Percentiles rank a stretch among this genome's conserved stretches.
phyloP scores from a whole-genome alignment of 2,888 invertebrate species.

The Mythimna lalbum region DNA sequence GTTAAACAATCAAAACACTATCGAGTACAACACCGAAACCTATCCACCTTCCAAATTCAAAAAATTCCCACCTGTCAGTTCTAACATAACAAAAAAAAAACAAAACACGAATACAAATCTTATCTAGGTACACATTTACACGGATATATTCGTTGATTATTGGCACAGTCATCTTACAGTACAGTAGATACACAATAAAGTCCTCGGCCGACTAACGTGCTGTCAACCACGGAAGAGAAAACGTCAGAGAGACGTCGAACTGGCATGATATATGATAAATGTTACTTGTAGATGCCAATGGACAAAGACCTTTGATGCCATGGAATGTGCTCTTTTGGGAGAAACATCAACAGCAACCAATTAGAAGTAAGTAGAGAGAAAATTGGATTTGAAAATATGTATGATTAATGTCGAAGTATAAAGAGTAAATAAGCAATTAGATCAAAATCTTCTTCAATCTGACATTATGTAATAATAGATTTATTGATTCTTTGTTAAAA shows the following conservation, averaged over 20 bases:
- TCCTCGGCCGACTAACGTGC: conserved; percentile 79
- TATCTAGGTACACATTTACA: conserved; percentile 51
- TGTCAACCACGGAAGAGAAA: conserved; percentile 87
- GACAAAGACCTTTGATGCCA: conserved; percentile 56
- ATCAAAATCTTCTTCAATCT: neutral
- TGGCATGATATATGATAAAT: conserved; percentile 87
- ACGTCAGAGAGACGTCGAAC: conserved; percentile 85
- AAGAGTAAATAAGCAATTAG: neutral
- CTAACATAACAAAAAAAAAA: conserved; percentile 18
- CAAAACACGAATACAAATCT: conserved; percentile 12
- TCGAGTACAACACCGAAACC: neutral
- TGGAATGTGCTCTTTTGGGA: conserved; percentile 66
- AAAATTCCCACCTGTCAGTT: conserved; percentile 28
- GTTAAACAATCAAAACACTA: conserved; percentile 14
- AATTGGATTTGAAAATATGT: neutral
- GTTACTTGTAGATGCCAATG: conserved; percentile 79
- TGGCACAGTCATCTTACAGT: conserved; percentile 63
- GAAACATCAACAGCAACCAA: neutral
- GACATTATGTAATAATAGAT: too few species aligned
- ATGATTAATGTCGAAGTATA: neutral
- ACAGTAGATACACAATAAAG: conserved; percentile 78
- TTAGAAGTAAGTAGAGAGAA: neutral
- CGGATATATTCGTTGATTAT: conserved; percentile 63
- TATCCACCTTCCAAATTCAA: neutral
- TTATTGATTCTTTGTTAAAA: too few species aligned